Conservation (phyloP, 2,888 invertebrate species). For the Fragum sueziense region DNA sequence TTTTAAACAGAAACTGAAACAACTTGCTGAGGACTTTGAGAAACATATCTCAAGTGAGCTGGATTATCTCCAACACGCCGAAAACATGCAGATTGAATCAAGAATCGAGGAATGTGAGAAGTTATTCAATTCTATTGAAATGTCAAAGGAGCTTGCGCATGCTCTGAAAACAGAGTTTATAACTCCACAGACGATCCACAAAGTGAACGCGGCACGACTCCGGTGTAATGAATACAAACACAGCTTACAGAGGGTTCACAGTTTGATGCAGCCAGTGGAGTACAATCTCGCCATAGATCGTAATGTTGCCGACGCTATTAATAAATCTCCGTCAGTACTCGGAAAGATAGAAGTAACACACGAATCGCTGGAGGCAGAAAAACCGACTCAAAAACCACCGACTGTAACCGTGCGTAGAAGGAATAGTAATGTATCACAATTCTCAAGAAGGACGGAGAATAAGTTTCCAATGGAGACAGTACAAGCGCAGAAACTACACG, state of each 20-base stretch:
- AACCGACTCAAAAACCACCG: not conserved
- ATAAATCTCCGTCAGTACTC: conserved; percentile 49
- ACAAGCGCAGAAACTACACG: conserved; percentile 48
- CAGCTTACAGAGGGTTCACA: conserved; percentile 51
- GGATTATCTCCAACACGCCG: conserved; percentile 50
- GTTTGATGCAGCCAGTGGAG: conserved; percentile 47
- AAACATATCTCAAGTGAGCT: conserved; percentile 48
- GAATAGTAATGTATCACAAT: conserved; percentile 32
- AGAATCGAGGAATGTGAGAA: conserved; percentile 58
- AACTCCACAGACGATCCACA: conserved; percentile 53
- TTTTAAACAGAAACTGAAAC: conserved; percentile 50
- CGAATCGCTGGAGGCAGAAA: conserved; percentile 12
- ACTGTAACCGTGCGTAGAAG: not conserved
- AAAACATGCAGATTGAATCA: conserved; percentile 53
- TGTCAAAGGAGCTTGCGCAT: conserved; percentile 56
- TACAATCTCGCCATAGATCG: conserved; percentile 57
- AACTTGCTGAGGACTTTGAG: conserved; percentile 60
- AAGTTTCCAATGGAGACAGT: conserved; percentile 17
- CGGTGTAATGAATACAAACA: conserved; percentile 55
- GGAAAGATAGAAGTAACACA: conserved; percentile 43
- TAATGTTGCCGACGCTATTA: conserved; percentile 56
- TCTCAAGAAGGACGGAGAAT: conserved; percentile 15
- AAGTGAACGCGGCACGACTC: conserved; percentile 51
- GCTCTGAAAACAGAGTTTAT: conserved; percentile 50
- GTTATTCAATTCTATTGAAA: conserved; percentile 54